Conservation (phyloP, 2,113 vertebrate genomes). For the Prolemur simus region DNA sequence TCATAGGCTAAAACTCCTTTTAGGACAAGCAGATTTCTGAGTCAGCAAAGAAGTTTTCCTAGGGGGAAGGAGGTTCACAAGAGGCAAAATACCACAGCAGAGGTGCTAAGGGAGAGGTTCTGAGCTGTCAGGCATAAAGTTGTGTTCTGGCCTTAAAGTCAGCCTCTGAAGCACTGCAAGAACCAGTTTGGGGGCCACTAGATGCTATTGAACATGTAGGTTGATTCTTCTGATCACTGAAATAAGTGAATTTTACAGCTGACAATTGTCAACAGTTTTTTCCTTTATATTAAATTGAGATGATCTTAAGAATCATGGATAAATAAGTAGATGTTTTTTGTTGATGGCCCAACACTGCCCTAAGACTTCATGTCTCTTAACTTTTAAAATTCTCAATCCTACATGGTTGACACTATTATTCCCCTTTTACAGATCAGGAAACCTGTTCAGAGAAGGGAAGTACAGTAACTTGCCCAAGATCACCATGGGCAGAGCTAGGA, state of each 20-base stretch:
- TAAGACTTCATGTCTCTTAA: neutral
- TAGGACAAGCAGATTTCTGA: conserved; percentile 46
- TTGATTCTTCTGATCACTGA: neutral
- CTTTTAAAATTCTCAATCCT: neutral
- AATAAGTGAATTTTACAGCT: neutral
- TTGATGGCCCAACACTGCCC: neutral
- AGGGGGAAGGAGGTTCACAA: neutral
- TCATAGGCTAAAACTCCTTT: conserved; percentile 61
- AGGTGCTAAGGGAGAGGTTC: neutral
- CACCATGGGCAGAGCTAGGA: neutral
- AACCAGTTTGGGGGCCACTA: neutral
- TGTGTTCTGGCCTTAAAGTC: neutral
- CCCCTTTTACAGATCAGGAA: neutral
- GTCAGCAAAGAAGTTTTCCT: conserved; percentile 56
- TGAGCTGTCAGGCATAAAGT: neutral
- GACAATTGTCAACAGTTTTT: neutral
- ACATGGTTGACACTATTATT: neutral
- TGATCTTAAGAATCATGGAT: neutral
- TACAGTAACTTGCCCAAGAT: neutral
- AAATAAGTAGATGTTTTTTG: neutral
- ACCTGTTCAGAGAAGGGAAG: neutral
- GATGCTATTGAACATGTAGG: neutral
- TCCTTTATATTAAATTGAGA: neutral
- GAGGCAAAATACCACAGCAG: neutral
- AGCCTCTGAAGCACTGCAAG: neutral